Evolutionary conservation across 1,140 invertebrate species (phyloP).

Genomic region (Myzus persicae): DNA sequence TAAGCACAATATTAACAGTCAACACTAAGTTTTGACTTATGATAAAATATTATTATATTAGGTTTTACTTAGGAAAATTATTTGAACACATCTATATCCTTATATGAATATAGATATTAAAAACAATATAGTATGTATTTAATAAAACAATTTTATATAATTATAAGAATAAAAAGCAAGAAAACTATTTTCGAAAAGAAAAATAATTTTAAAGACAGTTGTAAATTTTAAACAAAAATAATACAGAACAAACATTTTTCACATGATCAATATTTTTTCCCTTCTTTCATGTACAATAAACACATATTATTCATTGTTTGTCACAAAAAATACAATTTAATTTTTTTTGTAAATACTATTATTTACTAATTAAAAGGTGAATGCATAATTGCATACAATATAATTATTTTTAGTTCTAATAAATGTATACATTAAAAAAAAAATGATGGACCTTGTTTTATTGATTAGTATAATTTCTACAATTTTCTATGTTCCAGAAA

Average conservation of each 20-base stretch:
- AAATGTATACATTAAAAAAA: background rate
- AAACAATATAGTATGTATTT: conserved; percentile 2
- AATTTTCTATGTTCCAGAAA: background rate
- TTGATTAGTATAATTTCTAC: conserved; percentile 17
- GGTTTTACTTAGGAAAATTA: background rate
- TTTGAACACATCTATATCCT: background rate
- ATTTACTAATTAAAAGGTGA: background rate
- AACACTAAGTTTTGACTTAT: too few relatives aligned
- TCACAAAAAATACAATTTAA: background rate
- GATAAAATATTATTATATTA: background rate
- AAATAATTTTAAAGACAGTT: conserved; percentile 1
- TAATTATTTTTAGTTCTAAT: conserved; percentile 2
- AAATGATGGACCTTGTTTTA: background rate
- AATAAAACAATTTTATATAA: conserved; percentile 41
- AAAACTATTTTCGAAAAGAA: conserved; percentile 31
- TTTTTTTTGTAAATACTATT: background rate
- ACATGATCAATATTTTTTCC: background rate
- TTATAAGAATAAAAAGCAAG: conserved; percentile 39
- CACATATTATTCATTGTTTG: background rate
- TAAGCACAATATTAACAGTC: too few relatives aligned
- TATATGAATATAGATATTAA: background rate
- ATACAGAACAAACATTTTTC: background rate
- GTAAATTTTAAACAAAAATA: conserved; percentile 35
- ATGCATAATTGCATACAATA: conserved; percentile 8
- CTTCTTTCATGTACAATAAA: background rate